Evolutionary conservation across 2,113 vertebrate genomes (phyloP), one percentile per base, ranked within the genome.

Genomic region (Peromyscus polionotus): DNA sequence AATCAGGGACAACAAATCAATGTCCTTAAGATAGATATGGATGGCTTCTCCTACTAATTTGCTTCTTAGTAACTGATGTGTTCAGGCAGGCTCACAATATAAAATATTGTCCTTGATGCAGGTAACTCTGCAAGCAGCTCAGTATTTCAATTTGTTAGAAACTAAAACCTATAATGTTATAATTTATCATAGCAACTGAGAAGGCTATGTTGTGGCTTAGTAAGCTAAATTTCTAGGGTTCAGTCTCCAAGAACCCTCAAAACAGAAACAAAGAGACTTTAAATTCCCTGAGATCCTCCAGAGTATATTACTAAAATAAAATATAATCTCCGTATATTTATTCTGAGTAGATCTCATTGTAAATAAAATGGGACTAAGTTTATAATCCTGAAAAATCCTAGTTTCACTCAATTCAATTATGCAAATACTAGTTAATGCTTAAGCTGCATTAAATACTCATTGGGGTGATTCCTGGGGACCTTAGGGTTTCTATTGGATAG

Each of bases 71-170:
- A 95, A 93, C 42, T 85, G 75, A 95, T 39, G 45, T 3, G 73
- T 63, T 86, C 57, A 81, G 59, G n/a, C 20, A 95, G 88, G 86
- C 42, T 92, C 36, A 94, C 45, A 83, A 48, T 59, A 22, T 93
- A 63, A 97, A 94, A 96, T 93, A 95, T 20, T 90, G 67, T 54
- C 72, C 93, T 97, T 83, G n/a, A 87, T 93, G 93, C 33, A 91
- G 42, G 28, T 59, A 39, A 10, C 51, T 86, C 14, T 81, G 31
- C 17, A 84, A 91, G 59, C 9, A 88, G 63, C 24, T 95, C 33
- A 91, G 59, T 3, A 65, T 96, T 96, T 97, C 96, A 92, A 94
- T 94, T 91, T 96, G 84, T 92, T 96, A 59, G 63, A 98, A 95
- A 90, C 33, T 1, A 86, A 67, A 28, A 12, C 28, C 5, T 19